phyloP scores from a whole-genome alignment of 92 coral and sea anemone species.

The Micromussa lordhowensis region DNA sequence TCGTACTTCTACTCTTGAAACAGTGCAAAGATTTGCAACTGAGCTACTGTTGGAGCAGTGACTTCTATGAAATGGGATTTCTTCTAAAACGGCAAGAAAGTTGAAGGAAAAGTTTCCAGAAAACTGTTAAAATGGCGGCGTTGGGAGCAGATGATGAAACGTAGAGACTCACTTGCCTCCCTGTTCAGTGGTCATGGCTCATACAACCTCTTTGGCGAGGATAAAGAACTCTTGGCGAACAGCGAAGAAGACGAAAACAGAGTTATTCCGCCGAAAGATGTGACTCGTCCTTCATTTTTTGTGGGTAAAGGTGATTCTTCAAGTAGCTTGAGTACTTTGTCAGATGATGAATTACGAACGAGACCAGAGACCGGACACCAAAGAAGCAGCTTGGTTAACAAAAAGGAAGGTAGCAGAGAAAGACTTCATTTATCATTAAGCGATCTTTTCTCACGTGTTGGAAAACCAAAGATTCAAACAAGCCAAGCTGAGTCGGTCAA shows the following conservation, averaged over 20 bases:
- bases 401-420: slow-evolving; percentile 11
- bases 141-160: slow-evolving; percentile 32
- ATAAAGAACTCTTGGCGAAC: slow-evolving; percentile 19
- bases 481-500: background rate
- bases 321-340: background rate
- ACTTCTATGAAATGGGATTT: background rate
- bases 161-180: slow-evolving; percentile 37
- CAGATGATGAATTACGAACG: background rate
- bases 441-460: slow-evolving; percentile 23
- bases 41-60: background rate
- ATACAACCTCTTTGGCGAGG: slow-evolving; percentile 7
- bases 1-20: background rate
- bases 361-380: background rate
- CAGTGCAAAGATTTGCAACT: background rate
- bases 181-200: slow-evolving; percentile 16
- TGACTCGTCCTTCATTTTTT: slow-evolving; percentile 22
- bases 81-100: background rate
- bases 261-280: background rate
- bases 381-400: background rate
- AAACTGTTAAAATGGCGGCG: slow-evolving; percentile 15
- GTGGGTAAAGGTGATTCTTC: slow-evolving; percentile 10
- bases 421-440: slow-evolving; percentile 1
- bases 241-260: slow-evolving; percentile 9
- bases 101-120: background rate
- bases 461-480: slow-evolving; percentile 17